Evolutionary conservation across 2,797 vertebrate genomes (phyloP), one percentile per base, ranked within the genome.

Genomic region (Staurois parvus): DNA sequence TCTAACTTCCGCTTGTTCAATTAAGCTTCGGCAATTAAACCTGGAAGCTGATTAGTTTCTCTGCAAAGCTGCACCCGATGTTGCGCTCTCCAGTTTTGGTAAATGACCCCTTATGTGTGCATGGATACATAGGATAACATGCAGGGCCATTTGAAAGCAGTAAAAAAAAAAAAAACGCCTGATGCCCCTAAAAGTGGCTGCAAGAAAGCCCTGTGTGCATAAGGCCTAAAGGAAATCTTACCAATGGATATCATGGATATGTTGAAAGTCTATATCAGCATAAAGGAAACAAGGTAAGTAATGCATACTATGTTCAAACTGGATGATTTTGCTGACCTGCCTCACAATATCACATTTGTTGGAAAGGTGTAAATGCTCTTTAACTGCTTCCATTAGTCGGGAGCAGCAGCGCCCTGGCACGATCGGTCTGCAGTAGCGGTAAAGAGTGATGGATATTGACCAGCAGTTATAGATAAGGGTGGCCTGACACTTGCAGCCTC

Each of bases 391-490:
- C 67, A 45, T 75, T 68, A 59, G 24, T 34, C 72, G 26, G 26
- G 21, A 42, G 59, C 56, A 30, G 70, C 28, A 4, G 21, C 21
- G 52, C 21, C 21, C 19, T n/a, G 19, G 21, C 52, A 59, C 21
- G 21, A 59, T 52, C 0, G 15, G 28, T 10, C 1, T 29, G 21
- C 15, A 34, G 34, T 12, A 59, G 26, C 28, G 24, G 28, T 52
- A n/a, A 67, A 56, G 66, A 72, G 34, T 62, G 74, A 76, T 76
- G 45, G 74, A 59, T 76, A 84, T 48, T 85, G 84, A 79, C 37
- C 26, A 19, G 59, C 48, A 70, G 62, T 67, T 48, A 56, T 80
- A 75, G 59, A 79, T 85, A 66, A 84, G 83, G 52, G 76, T 52
- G 48, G 76, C 68, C 56, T 37, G 75, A 19, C 26, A 64, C 48